Base-by-base conservation (phyloP, 2,113 vertebrate species). In the Vimba vimba region DNA sequence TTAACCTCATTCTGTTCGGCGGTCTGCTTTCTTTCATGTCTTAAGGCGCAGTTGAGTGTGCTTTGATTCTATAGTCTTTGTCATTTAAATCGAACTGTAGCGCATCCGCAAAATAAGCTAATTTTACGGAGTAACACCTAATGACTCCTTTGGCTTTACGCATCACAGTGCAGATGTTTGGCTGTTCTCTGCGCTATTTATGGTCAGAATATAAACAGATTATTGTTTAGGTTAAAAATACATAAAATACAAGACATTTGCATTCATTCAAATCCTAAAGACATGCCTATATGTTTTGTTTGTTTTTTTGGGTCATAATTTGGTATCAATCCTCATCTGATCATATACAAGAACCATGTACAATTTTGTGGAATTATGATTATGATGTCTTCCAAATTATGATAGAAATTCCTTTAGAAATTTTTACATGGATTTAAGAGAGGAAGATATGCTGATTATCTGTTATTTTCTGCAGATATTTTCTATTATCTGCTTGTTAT, bases 71-170 rank as follows among this genome's bases (percentile, higher is more conserved):
- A 25, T n/a, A 4, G 15, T 66, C 2, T 27, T 57, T 73, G 23
- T 57, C 0, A 17, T 59, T 59, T 17, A 6, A 69, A 50, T 52
- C 10, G 66, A 83, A 43, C 30, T 73, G 17, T n/a, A 23, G 62
- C 55, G 50, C 30, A 19, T 25, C 50, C 3, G 81, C 68, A 59
- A 82, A 39, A 60, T 23, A 52, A 11, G 2, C 27, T 7, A 23
- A 12, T 50, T 6, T 11, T 21, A 21, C 4, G 25, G 43, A 79
- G 55, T 5, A 79, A 33, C 27, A 39, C 78, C 43, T 10, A 66
- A 64, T n/a, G 81, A 43, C 50, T 83, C 68, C 68, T 59, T 57
- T 57, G 55, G 19, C 55, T 57, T 83, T 73, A 73, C 50, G 81
- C 81, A 83, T 83, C 33, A 55, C 66, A 33, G 30, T 83, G 66